Evolutionary conservation across 2,113 vertebrate genomes (phyloP), one percentile per base, ranked within the genome.

Genomic region (Oncorhynchus masou): DNA sequence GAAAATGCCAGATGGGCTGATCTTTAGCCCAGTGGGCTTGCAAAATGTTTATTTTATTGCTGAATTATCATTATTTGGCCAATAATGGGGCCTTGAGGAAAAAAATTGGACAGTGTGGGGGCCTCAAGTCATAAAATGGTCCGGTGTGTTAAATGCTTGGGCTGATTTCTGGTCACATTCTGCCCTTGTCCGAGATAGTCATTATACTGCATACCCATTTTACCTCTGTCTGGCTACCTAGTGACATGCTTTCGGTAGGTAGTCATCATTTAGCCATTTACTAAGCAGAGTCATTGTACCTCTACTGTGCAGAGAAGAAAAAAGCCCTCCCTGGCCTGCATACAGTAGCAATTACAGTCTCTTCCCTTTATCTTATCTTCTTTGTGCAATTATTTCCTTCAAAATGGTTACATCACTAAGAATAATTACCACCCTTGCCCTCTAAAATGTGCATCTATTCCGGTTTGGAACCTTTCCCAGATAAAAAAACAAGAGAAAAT

Each of bases 261-360:
- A 24, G 15, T 19, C 25, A 29, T 57, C 5, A 57, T 57, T 15
- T 60, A 76, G 77, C 57, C 19, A 22, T 64, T 65, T 79, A 85
- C 15, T 31, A n/a, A 3, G n/a, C 15, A 3, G 9, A 27, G 65
- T 27, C 9, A 27, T 27, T 67, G 27, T 6, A 27, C 15, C 65
- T 2, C 64, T 39, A 66, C 64, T 15, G 25, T 27, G 25, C 24
- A 15, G 1, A 67, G 27, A 67, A 67, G 24, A 67, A 25, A 31
- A 31, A 67, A 12, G 9, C 62, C n/a, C 25, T 64, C 39, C 9
- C 39, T 45, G 39, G 39, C 39, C 39, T 45, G 24, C 67, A 39
- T 31, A 68, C 19, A 45, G 29, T 22, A 45, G 65, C 25, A 68
- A 68, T 68, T 68, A 34, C 67, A 11, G 9, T 22, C 20, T 68